Evolutionary conservation across 2,888 invertebrate genomes (phyloP).

Genomic region (Caradrina clavipalpis): DNA sequence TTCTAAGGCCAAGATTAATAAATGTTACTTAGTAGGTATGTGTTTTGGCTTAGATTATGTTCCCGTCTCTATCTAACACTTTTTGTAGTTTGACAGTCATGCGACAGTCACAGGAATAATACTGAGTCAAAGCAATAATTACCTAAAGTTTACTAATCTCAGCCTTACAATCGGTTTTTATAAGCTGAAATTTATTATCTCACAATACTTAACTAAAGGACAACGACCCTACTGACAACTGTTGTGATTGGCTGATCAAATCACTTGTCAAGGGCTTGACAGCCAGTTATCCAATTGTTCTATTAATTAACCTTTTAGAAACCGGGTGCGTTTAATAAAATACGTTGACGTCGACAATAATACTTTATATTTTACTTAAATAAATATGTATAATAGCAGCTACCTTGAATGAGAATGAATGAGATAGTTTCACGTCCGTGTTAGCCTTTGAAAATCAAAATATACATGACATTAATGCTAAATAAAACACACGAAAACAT

Average conservation of each 20-base stretch:
- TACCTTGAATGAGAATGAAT: conserved; percentile 20
- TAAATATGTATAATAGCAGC: conserved; percentile 5
- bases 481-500: conserved; percentile 30
- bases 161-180: conserved; percentile 4
- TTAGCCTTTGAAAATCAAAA: conserved; percentile 6
- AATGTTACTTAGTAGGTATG: background rate
- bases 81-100: too few species aligned
- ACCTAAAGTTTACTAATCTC: background rate
- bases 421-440: conserved; percentile 16
- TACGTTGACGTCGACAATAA: conserved; percentile 36
- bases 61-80: too few species aligned
- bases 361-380: conserved; percentile 45
- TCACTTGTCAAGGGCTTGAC: background rate
- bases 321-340: conserved; percentile 6
- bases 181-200: background rate
- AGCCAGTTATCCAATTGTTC: background rate
- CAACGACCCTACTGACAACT: background rate
- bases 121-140: too few species aligned
- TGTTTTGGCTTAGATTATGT: background rate
- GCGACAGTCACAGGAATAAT: background rate
- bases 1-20: background rate
- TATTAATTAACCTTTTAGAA: background rate
- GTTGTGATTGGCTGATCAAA: conserved; percentile 6
- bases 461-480: conserved; percentile 12
- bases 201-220: background rate